Evolutionary conservation across 2,888 invertebrate genomes (phyloP), one percentile per base, ranked within the genome.

Genomic region (Synanthedon myopaeformis): DNA sequence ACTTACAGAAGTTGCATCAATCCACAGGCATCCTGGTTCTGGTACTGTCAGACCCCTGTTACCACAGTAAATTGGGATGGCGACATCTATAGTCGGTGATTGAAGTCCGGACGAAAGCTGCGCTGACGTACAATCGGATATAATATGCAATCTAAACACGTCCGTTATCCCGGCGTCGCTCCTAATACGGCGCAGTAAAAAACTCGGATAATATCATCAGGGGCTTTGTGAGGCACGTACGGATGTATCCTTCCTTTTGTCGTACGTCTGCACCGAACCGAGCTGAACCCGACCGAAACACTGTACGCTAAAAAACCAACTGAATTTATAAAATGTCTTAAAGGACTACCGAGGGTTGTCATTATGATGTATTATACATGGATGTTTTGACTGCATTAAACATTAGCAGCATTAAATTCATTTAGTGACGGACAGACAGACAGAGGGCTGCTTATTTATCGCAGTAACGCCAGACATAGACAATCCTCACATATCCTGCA

Each of bases 171-270:
- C 65, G 70, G 68, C 74, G 71, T 69, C 75, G 65, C 65, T 68
- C 78, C 78, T 74, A 76, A 77, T 76, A 71, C 75, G 72, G 75
- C 54, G 13, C 14, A 35, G 49, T 51, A 56, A 54, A 56, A 54
- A 53, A 55, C 49, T 59, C 65, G 75, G 74, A 76, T 86, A 86
- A 86, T 86, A 81, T 78, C 76, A 64, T 68, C 64, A 62, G 61
- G 61, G 61, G 71, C 78, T 76, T 86, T 87, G 84, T 85, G 74
- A 65, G 68, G 71, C 86, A 87, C 86, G 86, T 86, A 77, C 79
- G 61, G 64, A 63, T 70, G 55, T 54, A 81, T 81, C 82, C 84
- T 83, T 78, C 78, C 81, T 74, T 77, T 84, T 81, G 82, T 82
- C 73, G 72, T 65, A 52, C 49, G 49, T 41, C 57, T 51, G 58